Evolutionary conservation across 2,888 invertebrate genomes (phyloP).

Genomic region (Drosophila picticornis): DNA sequence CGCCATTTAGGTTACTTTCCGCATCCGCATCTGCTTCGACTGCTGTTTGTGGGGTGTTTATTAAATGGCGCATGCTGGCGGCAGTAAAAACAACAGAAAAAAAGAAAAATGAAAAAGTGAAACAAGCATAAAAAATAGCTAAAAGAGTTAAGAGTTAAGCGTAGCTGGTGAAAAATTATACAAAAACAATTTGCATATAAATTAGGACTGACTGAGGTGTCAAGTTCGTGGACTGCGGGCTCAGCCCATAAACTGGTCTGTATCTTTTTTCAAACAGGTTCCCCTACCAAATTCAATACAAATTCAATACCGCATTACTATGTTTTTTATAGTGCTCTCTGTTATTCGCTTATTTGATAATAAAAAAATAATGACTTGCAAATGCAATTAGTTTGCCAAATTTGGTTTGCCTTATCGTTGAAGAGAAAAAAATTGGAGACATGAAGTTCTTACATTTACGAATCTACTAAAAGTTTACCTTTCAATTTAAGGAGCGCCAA

Average conservation of each 20-base stretch:
- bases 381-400: not conserved
- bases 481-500: conserved; percentile 15
- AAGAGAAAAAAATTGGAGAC: not conserved
- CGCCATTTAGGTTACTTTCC: conserved; percentile 32
- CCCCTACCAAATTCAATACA: conserved; percentile 2
- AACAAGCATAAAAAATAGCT: not conserved
- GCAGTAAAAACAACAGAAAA: conserved; percentile 36
- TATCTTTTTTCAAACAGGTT: conserved; percentile 6
- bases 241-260: not conserved
- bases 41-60: conserved; percentile 62
- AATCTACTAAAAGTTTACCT: conserved; percentile 1
- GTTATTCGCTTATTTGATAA: not conserved
- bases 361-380: not conserved
- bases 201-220: conserved; percentile 72
- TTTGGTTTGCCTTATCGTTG: not conserved
- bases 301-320: not conserved
- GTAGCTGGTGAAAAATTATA: conserved; percentile 51
- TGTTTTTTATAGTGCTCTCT: not conserved
- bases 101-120: not conserved
- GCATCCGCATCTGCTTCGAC: conserved; percentile 10
- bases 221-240: conserved; percentile 40
- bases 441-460: not conserved
- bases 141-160: conserved; percentile 57
- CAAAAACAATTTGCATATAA: conserved; percentile 76
- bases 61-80: conserved; percentile 71